Evolutionary conservation across 2,888 invertebrate species (phyloP).

Genomic region (Nesidiocoris tenuis): DNA sequence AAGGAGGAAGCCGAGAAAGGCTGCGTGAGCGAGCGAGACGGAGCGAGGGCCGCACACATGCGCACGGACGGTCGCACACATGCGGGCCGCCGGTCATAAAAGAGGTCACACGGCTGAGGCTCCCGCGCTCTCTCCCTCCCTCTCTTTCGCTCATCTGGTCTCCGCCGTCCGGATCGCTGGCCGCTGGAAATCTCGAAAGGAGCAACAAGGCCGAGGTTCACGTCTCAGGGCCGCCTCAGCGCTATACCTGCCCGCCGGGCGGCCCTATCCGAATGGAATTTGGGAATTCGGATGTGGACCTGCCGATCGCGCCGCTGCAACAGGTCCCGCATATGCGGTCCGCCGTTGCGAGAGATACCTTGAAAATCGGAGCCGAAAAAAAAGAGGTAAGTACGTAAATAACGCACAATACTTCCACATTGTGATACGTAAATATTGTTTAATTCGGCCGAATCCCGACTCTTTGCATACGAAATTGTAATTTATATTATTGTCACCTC

Average conservation of each 20-base stretch:
- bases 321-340: too few relatives aligned
- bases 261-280: neutral
- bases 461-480: too few relatives aligned
- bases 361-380: too few relatives aligned
- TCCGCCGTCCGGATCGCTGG: neutral
- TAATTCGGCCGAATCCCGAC: too few relatives aligned
- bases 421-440: too few relatives aligned
- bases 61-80: neutral
- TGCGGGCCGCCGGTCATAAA: constrained; percentile 13
- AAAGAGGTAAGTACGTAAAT: too few relatives aligned
- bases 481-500: too few relatives aligned
- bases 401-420: too few relatives aligned
- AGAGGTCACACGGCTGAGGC: constrained; percentile 21
- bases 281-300: neutral
- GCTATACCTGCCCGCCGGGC: neutral
- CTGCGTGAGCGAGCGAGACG: neutral
- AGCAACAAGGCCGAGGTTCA: neutral
- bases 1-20: constrained; percentile 4
- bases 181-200: neutral
- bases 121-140: constrained; percentile 6
- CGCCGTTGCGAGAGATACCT: too few relatives aligned
- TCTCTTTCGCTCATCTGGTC: constrained; percentile 7
- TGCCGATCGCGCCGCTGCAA: too few relatives aligned
- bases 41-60: constrained; percentile 5
- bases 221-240: neutral